Base-by-base conservation (phyloP, 2,797 vertebrate species). In the Sebastes oblongus region DNA sequence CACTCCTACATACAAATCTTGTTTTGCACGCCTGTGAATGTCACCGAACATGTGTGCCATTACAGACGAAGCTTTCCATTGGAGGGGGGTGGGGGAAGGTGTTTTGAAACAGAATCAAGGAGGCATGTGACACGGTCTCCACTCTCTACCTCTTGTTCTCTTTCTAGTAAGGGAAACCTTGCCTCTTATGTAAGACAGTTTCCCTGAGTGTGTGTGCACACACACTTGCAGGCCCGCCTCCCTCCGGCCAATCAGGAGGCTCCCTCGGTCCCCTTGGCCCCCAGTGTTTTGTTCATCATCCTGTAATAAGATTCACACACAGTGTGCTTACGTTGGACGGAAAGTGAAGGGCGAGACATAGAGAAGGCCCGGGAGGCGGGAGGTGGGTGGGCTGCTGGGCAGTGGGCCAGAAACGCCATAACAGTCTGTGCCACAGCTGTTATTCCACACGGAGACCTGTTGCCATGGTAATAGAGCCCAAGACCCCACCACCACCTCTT, bases 161-260 rank as follows among this genome's bases (percentile, higher is more conserved):
- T 8, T 54, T 83, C 60, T 58, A 46, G 61, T 50, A 59, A 74
- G 32, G 56, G 61, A 80, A 69, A 75, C 50, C 70, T 64, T 42
- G 75, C 16, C 32, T 87, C 55, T 95, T 95, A 90, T 90, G 89
- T 87, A 95, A 95, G 30, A 76, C 2, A 10, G 13, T 76, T 81
- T 88, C 64, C 24, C 50, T 86, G 83, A 65, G 62, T 42, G 61
- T 75, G 62, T 42, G 61, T 75, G 82, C 62, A 68, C 83, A 54
- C 75, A 84, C 42, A 6, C 77, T 69, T 30, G 29, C 75, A 59
- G 39, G 71, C 75, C 72, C 32, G 39, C 71, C 77, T 72, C 24
- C 60, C n/a, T 2, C 16, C 22, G 14, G 62, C 92, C 93, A 94
- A 92, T 93, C 80, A 75, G 78, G 77, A 52, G 42, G 59, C 67